Evolutionary conservation across 2,113 vertebrate genomes (phyloP), one percentile per base, ranked within the genome.

Genomic region (Maccullochella peelii): DNA sequence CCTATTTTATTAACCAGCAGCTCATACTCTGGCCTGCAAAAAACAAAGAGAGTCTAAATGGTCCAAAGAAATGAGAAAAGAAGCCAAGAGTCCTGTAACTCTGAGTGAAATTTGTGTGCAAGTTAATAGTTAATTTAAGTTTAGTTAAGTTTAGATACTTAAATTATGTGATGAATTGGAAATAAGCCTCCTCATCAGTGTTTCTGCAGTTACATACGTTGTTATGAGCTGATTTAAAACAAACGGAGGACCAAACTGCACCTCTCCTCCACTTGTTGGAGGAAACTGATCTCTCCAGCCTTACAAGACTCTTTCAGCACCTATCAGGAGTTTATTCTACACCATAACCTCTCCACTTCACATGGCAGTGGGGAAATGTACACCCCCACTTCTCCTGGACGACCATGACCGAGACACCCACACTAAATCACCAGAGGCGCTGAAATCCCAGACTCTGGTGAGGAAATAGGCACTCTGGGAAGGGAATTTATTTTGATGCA

Each of bases 401-500:
- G 84, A 86, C 94, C 91, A 86, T 92, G 93, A 93, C 88, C 49
- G 72, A 91, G 80, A 77, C 82, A 83, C 59, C 84, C 77, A 85
- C 79, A 82, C 83, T 94, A 94, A 94, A 95, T 94, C 93, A 95
- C 61, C 33, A 6, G 87, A 89, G 80, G 86, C 57, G 81, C 82
- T 93, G 89, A 94, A 95, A 94, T 90, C 85, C 80, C 93, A 91
- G 89, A 91, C 94, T 86, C 81, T 72, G 38, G 83, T 0, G 58
- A 88, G 90, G 93, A 94, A 93, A 94, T 79, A 21, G 79, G 92
- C 89, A 93, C 93, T 89, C 86, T 93, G 92, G 92, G 93, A 94
- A 93, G 91, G 82, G 86, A 90, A 90, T 92, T 94, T 66, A 89
- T 92, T 91, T 92, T 90, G 83, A 92, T 88, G 88, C 85, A 88